Percentiles rank a stretch among this genome's conserved stretches.
phyloP scores from a whole-genome alignment of 2,888 invertebrate species.

The Drosophila austrosaltans region DNA sequence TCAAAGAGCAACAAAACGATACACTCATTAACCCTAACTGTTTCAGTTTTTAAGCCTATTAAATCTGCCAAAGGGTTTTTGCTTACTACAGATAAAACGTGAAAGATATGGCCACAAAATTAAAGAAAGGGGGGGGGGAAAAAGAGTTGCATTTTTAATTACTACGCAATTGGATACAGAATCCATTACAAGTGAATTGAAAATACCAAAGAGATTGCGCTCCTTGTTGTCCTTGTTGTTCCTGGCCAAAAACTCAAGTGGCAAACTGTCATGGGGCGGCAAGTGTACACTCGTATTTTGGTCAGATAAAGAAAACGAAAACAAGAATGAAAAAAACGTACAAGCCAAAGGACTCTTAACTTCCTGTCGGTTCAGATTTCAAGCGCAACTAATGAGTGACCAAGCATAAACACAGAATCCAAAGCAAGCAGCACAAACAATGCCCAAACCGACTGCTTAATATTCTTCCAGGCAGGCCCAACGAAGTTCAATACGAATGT shows the following conservation, averaged over 20 bases:
- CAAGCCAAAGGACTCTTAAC: slow-evolving; percentile 24
- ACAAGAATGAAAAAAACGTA: slow-evolving; percentile 35
- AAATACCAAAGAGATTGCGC: not conserved
- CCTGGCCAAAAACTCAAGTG: slow-evolving; percentile 41
- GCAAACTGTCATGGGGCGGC: slow-evolving; percentile 35
- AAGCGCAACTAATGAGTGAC: slow-evolving; percentile 74
- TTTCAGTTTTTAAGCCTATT: slow-evolving; percentile 69
- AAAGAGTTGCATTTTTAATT: slow-evolving; percentile 69
- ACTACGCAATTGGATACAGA: slow-evolving; percentile 61
- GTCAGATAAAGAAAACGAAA: slow-evolving; percentile 7
- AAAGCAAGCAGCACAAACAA: slow-evolving; percentile 15
- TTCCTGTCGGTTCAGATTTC: slow-evolving; percentile 50
- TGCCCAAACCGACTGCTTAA: no score
- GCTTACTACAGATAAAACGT: slow-evolving; percentile 16
- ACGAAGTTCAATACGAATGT: no score
- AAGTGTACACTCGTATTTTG: slow-evolving; percentile 42
- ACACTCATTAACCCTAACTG: slow-evolving; percentile 49
- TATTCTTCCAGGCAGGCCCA: no score
- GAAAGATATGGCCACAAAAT: not conserved
- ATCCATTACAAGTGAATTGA: slow-evolving; percentile 56
- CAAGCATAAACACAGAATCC: slow-evolving; percentile 45
- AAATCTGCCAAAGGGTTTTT: slow-evolving; percentile 30
- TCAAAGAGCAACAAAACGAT: slow-evolving; percentile 5
- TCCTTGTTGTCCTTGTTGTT: not conserved
- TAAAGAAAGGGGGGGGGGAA: not conserved